Conservation (phyloP, 2,797 vertebrate species). For the Diglossa cyanea region DNA sequence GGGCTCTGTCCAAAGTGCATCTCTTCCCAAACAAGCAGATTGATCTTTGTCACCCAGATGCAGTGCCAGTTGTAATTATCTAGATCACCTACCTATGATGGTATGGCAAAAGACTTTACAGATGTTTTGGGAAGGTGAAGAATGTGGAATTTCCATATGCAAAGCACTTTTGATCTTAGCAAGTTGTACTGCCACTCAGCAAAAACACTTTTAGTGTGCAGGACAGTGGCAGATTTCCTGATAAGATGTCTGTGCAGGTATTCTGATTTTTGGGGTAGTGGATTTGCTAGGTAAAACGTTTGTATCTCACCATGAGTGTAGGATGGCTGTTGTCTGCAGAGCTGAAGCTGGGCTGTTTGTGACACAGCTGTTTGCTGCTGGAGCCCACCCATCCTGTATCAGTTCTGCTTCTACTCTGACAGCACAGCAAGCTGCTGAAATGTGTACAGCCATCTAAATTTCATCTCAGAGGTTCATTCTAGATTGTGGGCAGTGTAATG, state of each 20-base stretch:
- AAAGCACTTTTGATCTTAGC: neutral
- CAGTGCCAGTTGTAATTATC: neutral
- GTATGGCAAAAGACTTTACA: neutral
- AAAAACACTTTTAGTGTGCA: neutral
- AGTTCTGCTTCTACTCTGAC: neutral
- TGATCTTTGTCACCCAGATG: neutral
- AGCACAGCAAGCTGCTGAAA: neutral
- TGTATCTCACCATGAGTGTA: neutral
- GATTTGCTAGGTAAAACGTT: neutral
- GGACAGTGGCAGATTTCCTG: neutral
- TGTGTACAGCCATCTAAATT: accelerated
- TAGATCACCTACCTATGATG: neutral
- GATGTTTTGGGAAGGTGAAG: neutral
- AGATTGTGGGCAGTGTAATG: neutral
- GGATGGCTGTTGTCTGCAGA: neutral
- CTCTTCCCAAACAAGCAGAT: neutral
- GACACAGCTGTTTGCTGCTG: neutral
- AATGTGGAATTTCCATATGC: neutral
- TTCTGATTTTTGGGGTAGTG: neutral
- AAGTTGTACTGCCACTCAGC: neutral
- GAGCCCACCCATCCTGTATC: neutral
- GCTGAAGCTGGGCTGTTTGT: neutral
- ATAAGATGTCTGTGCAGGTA: neutral
- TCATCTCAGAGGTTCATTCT: neutral
- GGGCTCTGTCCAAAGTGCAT: neutral